Evolutionary conservation across 2,113 vertebrate genomes (phyloP).

Genomic region (Mirza zaza): DNA sequence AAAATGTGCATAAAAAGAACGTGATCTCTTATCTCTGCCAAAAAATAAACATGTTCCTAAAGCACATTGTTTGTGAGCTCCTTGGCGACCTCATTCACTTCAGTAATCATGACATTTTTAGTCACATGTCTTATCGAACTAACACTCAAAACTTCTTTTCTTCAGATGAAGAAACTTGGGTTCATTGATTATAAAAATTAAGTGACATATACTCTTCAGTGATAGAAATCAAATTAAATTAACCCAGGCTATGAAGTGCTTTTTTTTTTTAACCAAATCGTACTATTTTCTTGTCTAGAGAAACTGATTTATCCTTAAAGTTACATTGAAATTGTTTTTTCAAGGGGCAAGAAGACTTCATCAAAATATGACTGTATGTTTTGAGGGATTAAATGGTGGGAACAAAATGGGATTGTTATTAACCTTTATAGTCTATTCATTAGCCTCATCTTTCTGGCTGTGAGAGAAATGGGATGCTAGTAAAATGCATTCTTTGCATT

Average conservation of each 20-base stretch:
- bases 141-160: neutral
- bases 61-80: neutral
- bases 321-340: constrained; percentile 28
- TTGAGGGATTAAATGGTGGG: constrained; percentile 48
- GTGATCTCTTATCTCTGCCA: neutral
- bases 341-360: constrained; percentile 39
- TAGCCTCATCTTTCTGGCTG: constrained; percentile 70
- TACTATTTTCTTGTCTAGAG: neutral
- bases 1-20: neutral
- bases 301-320: constrained; percentile 31
- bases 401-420: constrained; percentile 77
- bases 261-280: neutral
- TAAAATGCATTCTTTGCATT: constrained; percentile 84
- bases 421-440: constrained; percentile 76
- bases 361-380: constrained; percentile 36
- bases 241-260: neutral
- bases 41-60: neutral
- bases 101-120: neutral
- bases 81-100: neutral
- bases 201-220: neutral
- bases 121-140: neutral
- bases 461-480: constrained; percentile 53
- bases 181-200: neutral
- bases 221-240: neutral
- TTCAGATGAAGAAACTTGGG: neutral